Percentiles rank a stretch among this genome's conserved stretches.
phyloP scores from a whole-genome alignment of 2,113 vertebrate genomes.

The Eublepharis macularius region DNA sequence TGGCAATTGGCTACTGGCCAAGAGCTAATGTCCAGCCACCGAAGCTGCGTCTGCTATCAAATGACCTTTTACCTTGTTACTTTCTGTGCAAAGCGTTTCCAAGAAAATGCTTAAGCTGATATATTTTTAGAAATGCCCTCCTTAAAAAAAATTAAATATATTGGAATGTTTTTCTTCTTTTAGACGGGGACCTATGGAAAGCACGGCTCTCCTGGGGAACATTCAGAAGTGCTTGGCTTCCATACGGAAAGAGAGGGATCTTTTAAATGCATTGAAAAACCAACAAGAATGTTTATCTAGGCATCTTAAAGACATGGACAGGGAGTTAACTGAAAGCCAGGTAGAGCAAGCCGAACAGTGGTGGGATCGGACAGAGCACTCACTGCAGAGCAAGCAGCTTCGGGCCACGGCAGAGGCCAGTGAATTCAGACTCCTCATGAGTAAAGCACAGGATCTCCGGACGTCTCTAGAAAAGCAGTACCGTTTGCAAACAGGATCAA shows the following conservation, averaged over 20 bases:
- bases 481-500: conserved; percentile 42
- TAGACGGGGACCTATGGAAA: conserved; percentile 78
- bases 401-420: conserved; percentile 62
- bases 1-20: no score
- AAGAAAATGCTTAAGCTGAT: not conserved
- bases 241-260: conserved; percentile 73
- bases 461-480: conserved; percentile 71
- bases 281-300: conserved; percentile 68
- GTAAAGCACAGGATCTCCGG: conserved; percentile 69
- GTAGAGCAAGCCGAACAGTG: conserved; percentile 74
- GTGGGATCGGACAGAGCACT: conserved; percentile 78
- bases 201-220: conserved; percentile 74
- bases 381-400: conserved; percentile 72
- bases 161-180: not conserved
- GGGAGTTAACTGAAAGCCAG: conserved; percentile 69
- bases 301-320: conserved; percentile 76
- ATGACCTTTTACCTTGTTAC: not conserved
- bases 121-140: not conserved
- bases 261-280: conserved; percentile 74
- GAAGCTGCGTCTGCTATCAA: not conserved
- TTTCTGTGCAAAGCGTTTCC: not conserved
- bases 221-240: conserved; percentile 73
- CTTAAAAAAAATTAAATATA: not conserved
- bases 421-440: conserved; percentile 71
- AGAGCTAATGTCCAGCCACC: fast-evolving